Evolutionary conservation across 2,797 vertebrate species (phyloP), one percentile per base, ranked within the genome.

Genomic region (Periophthalmus magnuspinnatus): DNA sequence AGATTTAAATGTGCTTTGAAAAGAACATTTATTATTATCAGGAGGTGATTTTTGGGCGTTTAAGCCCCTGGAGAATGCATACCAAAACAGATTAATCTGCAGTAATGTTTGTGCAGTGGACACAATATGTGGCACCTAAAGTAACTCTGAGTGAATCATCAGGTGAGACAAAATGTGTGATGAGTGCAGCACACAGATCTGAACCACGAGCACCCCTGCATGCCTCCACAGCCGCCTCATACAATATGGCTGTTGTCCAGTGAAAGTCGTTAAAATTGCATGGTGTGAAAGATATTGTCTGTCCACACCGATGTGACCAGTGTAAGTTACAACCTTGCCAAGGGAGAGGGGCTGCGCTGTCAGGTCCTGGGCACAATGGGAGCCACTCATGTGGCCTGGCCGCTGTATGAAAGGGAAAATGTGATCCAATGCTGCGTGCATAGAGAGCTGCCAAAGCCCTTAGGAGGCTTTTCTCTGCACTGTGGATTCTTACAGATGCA

Each of bases 331-430:
- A 87, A 68, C 80, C 52, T 22, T 28, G 77, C 74, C 77, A 79
- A 81, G 79, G 72, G 74, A 82, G 84, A 86, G 82, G 77, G 79
- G 79, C 83, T 67, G 80, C 66, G 38, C 79, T 79, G 85, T 84
- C 86, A 82, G 84, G 81, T 81, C 83, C 81, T 70, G 79, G 86
- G 78, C 83, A 91, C 88, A 90, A 89, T 89, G 86, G 83, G 57
- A 6, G 61, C 89, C 82, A 85, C 88, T 90, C 88, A 91, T 90
- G 83, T 90, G 86, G 84, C 78, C 78, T 83, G 84, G 86, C 86
- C 81, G 76, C 67, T 78, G 84, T 84, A 89, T 86, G 83, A 90
- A 89, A 90, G 85, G 84, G 88, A 90, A 91, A 91, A 88, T 86
- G 81, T 88, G 87, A 90, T 90, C 88, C 88, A 90, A 74, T 71